phyloP scores from a whole-genome alignment of 2,113 vertebrate genomes.

The Thamnophis sirtalis region DNA sequence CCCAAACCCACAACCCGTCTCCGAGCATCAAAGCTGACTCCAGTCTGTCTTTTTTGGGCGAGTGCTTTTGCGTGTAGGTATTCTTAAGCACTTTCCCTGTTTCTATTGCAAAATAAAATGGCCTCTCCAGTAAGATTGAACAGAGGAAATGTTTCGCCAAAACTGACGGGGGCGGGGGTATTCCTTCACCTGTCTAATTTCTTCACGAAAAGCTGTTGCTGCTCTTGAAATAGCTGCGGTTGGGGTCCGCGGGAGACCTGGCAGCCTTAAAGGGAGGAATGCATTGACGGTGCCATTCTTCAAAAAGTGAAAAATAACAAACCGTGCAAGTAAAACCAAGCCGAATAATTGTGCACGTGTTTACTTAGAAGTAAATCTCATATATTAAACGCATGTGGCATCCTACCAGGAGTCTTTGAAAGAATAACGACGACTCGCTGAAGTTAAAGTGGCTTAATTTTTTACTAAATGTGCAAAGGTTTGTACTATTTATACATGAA shows the following conservation, averaged over 20 bases:
- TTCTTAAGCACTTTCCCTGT: background rate
- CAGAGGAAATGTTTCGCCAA: background rate
- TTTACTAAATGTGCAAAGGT: background rate
- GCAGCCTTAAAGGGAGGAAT: background rate
- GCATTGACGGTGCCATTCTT: background rate
- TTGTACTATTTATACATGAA: background rate
- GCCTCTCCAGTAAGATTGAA: background rate
- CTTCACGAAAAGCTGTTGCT: background rate
- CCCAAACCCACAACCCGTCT: background rate
- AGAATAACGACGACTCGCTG: background rate
- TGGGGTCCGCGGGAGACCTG: background rate
- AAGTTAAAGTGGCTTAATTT: background rate
- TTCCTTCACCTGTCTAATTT: background rate
- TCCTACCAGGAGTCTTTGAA: background rate
- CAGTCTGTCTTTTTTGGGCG: background rate
- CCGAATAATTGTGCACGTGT: background rate
- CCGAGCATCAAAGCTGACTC: background rate
- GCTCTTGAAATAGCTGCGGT: background rate
- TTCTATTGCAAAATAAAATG: background rate
- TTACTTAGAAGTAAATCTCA: background rate
- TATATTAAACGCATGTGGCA: background rate
- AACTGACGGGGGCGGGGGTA: background rate
- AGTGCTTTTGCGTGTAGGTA: background rate
- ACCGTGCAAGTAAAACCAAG: background rate
- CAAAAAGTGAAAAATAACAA: background rate